These are phyloP conservation scores for Globodera ellingtonae DNA, from an alignment of 1,140 invertebrate species.

Conservation along the genomic window DNA sequence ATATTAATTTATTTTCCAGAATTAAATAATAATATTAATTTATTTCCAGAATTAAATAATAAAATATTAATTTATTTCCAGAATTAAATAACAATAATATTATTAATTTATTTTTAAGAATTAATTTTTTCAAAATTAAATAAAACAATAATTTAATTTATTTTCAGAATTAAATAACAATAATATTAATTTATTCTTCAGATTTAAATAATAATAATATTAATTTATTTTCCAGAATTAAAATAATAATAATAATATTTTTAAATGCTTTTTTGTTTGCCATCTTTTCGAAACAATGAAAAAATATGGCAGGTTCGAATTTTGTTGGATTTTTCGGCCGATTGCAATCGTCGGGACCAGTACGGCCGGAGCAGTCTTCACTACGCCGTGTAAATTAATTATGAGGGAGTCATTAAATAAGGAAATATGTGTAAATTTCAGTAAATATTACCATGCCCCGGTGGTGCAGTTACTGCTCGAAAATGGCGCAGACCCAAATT, in stretches of 20 bases:
- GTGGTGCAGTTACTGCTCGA: constrained; percentile 28
- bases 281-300: neutral
- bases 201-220: too few relatives aligned
- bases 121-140: neutral
- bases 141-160: neutral
- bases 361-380: constrained; percentile 28
- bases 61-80: neutral
- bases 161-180: too few relatives aligned
- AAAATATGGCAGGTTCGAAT: constrained; percentile 7
- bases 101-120: neutral
- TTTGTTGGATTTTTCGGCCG: constrained; percentile 19
- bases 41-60: neutral
- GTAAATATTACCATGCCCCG: constrained; percentile 25
- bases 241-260: too few relatives aligned
- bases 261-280: too few relatives aligned
- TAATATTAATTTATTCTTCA: too few relatives aligned
- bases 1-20: neutral
- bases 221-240: neutral
- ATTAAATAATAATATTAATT: too few relatives aligned
- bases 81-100: too few relatives aligned
- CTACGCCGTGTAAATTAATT: constrained; percentile 20
- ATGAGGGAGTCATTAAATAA: neutral
- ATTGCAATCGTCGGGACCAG: constrained; percentile 15
- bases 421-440: neutral
- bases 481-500: constrained; percentile 23